These are phyloP conservation scores for Regulus satrapa DNA, from an alignment of 2,113 vertebrate genomes.

Conservation along the genomic window DNA sequence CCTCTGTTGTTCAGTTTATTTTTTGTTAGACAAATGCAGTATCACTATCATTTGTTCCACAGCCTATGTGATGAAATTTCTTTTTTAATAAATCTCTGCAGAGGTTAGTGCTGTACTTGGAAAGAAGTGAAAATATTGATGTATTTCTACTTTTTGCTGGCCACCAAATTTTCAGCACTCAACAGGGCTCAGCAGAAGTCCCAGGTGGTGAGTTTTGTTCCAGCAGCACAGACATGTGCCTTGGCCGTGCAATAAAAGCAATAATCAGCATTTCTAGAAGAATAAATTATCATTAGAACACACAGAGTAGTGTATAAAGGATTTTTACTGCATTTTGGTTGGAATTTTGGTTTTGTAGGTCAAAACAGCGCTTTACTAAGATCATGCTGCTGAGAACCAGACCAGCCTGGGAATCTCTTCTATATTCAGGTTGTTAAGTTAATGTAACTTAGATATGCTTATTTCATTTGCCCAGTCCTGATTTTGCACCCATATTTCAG, in stretches of 20 bases:
- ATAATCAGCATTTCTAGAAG: neutral
- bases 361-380: neutral
- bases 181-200: neutral
- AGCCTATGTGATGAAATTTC: neutral
- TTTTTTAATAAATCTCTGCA: neutral
- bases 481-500: neutral
- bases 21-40: neutral
- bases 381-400: neutral
- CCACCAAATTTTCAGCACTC: neutral
- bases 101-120: neutral
- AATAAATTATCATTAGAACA: neutral
- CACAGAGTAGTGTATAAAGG: neutral
- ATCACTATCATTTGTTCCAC: neutral
- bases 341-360: neutral
- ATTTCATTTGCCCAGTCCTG: neutral
- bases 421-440: neutral
- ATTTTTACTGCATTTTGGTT: neutral
- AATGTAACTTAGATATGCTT: neutral
- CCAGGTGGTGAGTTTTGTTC: neutral
- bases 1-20: neutral
- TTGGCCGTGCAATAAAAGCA: neutral
- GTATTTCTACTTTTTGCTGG: neutral
- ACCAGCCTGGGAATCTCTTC: neutral
- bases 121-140: neutral
- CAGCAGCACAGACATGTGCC: neutral